Evolutionary conservation across 2,113 vertebrate genomes (phyloP).

Genomic region (Plestiodon gilberti): DNA sequence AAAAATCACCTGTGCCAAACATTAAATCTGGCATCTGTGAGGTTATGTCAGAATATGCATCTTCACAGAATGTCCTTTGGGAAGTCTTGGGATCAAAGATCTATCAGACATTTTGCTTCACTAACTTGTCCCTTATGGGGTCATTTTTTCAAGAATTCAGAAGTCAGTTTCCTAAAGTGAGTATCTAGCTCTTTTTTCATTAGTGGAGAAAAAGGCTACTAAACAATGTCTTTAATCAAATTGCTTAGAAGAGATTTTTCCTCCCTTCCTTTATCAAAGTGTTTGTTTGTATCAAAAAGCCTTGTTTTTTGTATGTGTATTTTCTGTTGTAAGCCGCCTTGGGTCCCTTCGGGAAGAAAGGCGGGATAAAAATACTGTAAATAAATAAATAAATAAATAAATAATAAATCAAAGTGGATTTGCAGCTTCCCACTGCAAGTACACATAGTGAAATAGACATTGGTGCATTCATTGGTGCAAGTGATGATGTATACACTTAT

Average conservation of each 20-base stretch:
- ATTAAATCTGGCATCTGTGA: conserved; percentile 73
- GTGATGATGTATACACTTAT: too few relatives aligned
- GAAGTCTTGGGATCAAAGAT: conserved; percentile 70
- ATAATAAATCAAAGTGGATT: too few relatives aligned
- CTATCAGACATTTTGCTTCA: conserved; percentile 75
- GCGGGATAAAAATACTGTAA: too few relatives aligned
- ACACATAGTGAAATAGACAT: too few relatives aligned
- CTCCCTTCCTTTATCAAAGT: background rate
- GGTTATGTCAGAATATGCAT: conserved; percentile 40
- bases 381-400: too few relatives aligned
- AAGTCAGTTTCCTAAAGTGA: conserved; percentile 71
- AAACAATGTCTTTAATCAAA: background rate
- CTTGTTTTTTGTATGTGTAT: too few relatives aligned
- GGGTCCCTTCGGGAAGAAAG: too few relatives aligned
- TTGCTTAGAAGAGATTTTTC: background rate
- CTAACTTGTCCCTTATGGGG: conserved; percentile 67
- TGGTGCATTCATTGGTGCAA: too few relatives aligned
- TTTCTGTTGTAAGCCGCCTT: too few relatives aligned
- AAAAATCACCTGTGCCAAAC: conserved; percentile 59
- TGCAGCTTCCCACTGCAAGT: too few relatives aligned
- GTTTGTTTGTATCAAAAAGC: too few relatives aligned
- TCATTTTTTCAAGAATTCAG: conserved; percentile 70
- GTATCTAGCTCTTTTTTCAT: conserved; percentile 10
- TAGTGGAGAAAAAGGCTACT: background rate
- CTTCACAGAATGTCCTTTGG: background rate